These are phyloP conservation scores for Ursus arctos DNA, from an alignment of 2,113 vertebrate genomes.

Conservation along the genomic window DNA sequence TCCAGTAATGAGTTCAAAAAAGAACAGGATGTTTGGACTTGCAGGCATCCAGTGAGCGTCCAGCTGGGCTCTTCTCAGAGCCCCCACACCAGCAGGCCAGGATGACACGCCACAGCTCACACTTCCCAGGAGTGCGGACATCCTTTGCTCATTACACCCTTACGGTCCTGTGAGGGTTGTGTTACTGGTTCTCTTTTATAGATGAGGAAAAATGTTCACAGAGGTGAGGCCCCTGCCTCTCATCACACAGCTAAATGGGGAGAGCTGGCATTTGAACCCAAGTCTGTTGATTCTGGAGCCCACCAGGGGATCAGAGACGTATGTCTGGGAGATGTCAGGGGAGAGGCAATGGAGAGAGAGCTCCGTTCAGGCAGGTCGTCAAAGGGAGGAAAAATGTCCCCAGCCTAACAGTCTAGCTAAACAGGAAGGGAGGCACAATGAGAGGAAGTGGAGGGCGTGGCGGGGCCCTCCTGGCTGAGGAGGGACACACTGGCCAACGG, in stretches of 20 bases:
- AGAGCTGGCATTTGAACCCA: neutral
- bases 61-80: slow-evolving; percentile 39
- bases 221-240: neutral
- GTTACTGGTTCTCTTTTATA: neutral
- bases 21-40: slow-evolving; percentile 79
- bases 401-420: slow-evolving; percentile 55
- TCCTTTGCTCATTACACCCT: neutral
- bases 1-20: slow-evolving; percentile 71
- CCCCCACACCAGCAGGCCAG: neutral
- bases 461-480: neutral
- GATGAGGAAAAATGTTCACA: neutral
- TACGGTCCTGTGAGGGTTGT: neutral
- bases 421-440: slow-evolving; percentile 88
- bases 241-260: neutral
- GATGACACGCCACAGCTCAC: neutral
- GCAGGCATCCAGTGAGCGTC: slow-evolving; percentile 20
- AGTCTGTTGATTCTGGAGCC: neutral
- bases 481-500: neutral
- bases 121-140: neutral
- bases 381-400: slow-evolving; percentile 27
- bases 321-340: neutral
- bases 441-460: slow-evolving; percentile 82
- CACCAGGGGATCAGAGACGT: neutral
- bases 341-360: neutral
- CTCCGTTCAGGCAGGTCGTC: slow-evolving; percentile 45